Percentiles rank a stretch among this genome's conserved stretches.
Evolutionary conservation across 2,888 invertebrate species (phyloP).

Genomic region (Folsomia manolachei): DNA sequence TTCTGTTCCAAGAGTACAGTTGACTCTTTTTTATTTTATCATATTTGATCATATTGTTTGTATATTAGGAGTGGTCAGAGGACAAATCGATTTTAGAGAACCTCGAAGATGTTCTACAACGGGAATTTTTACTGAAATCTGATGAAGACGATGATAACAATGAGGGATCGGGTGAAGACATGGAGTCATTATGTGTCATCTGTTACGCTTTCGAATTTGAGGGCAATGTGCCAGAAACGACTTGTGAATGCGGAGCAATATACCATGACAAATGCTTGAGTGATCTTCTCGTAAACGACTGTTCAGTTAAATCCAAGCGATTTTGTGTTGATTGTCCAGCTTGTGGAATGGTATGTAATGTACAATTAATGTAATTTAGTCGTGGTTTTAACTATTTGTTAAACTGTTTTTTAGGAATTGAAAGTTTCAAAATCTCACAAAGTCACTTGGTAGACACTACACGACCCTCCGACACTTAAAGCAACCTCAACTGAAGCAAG

Average conservation of each 20-base stretch:
- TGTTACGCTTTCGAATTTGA: slow-evolving; percentile 55
- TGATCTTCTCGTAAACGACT: slow-evolving; percentile 52
- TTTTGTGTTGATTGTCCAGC: slow-evolving; percentile 36
- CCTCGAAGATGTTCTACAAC: slow-evolving; percentile 51
- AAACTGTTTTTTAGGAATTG: not conserved
- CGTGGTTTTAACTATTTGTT: not conserved
- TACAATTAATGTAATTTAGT: no score
- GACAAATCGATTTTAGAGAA: slow-evolving; percentile 52
- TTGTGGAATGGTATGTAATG: slow-evolving; percentile 29
- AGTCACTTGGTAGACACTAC: not conserved
- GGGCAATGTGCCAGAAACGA: slow-evolving; percentile 54
- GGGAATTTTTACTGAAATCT: slow-evolving; percentile 52
- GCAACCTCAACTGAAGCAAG: no score
- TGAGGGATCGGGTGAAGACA: slow-evolving; percentile 43
- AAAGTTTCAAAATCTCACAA: not conserved
- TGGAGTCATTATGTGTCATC: slow-evolving; percentile 54
- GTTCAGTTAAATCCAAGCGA: slow-evolving; percentile 18
- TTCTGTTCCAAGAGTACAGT: no score
- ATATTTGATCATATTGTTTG: not conserved
- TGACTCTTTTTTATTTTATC: not conserved
- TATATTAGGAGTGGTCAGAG: slow-evolving; percentile 52
- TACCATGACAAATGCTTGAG: slow-evolving; percentile 56
- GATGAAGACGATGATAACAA: slow-evolving; percentile 40
- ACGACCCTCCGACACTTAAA: no score
- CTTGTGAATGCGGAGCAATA: slow-evolving; percentile 54